Conservation (phyloP, 2,888 invertebrate species). For the Eupithecia inturbata region DNA sequence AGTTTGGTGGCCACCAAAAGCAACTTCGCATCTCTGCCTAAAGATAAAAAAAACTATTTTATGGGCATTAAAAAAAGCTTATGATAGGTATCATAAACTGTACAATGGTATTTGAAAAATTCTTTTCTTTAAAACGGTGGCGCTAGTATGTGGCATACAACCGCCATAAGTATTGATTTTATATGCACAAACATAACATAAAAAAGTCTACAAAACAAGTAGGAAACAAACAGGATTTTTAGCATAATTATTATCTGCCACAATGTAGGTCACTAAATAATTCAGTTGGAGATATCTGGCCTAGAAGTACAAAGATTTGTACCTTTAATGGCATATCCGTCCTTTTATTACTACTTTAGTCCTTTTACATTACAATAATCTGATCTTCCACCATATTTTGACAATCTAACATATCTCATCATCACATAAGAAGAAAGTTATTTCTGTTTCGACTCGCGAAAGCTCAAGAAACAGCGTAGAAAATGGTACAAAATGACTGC, state of each 20-base stretch:
- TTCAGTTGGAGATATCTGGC: neutral
- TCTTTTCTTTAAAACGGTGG: no score
- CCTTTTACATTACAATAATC: neutral
- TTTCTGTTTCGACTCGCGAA: constrained; percentile 24
- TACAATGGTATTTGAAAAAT: no score
- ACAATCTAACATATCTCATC: neutral
- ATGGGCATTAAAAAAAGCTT: no score
- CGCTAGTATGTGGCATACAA: no score
- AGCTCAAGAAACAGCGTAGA: constrained; percentile 22
- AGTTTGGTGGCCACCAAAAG: no score
- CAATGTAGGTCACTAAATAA: neutral
- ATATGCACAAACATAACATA: no score
- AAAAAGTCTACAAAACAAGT: no score
- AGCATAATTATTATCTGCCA: neutral
- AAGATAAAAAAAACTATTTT: no score
- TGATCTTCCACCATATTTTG: neutral
- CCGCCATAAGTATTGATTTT: no score
- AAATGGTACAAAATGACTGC: constrained; percentile 29
- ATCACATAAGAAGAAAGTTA: constrained; percentile 23
- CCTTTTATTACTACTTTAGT: neutral
- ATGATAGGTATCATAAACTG: no score
- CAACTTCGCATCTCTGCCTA: no score
- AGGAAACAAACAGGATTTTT: no score
- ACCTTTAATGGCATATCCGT: neutral
- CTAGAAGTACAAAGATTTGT: neutral